A percentile compares a stretch with the other conserved stretches of the same genome.
phyloP scores from a whole-genome alignment of 2,797 vertebrate genomes.

The Ctenopoma multispine region DNA sequence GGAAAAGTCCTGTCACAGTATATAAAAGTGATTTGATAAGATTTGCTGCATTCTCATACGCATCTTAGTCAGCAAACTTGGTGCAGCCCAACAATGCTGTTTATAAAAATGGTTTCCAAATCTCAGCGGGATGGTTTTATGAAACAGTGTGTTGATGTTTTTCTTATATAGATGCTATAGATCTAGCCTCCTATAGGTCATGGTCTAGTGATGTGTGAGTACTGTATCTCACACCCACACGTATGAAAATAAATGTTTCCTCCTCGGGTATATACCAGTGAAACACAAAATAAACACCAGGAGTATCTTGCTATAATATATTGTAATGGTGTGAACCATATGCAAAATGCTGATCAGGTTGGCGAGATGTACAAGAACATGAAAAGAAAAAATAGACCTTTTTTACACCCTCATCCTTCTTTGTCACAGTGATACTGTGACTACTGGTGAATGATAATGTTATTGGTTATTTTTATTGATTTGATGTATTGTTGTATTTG shows the following conservation, averaged over 20 bases:
- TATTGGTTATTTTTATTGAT: too few species aligned
- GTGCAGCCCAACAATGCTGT: constrained; percentile 5
- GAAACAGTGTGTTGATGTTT: constrained; percentile 16
- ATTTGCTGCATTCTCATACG: constrained; percentile 7
- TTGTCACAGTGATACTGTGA: too few species aligned
- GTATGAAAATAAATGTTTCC: constrained; percentile 28
- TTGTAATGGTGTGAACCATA: background rate
- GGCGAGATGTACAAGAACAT: too few species aligned
- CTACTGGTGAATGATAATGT: too few species aligned
- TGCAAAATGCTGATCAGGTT: constrained; percentile 1
- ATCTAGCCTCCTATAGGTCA: constrained; percentile 37
- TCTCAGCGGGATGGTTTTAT: constrained; percentile 24
- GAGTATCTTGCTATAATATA: constrained; percentile 7
- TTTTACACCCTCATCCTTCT: too few species aligned
- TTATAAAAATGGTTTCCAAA: constrained; percentile 31
- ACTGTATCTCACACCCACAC: constrained; percentile 21
- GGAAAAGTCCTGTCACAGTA: constrained; percentile 18
- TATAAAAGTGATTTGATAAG: constrained; percentile 44
- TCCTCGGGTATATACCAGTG: constrained; percentile 9
- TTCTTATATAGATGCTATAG: constrained; percentile 4
- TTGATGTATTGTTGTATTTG: too few species aligned
- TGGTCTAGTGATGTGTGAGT: constrained; percentile 23
- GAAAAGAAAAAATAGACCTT: too few species aligned
- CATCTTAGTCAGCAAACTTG: constrained; percentile 47
- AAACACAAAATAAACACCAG: constrained; percentile 23